Conservation (phyloP, 1,140 invertebrate species). For the Drosophila elegans region DNA sequence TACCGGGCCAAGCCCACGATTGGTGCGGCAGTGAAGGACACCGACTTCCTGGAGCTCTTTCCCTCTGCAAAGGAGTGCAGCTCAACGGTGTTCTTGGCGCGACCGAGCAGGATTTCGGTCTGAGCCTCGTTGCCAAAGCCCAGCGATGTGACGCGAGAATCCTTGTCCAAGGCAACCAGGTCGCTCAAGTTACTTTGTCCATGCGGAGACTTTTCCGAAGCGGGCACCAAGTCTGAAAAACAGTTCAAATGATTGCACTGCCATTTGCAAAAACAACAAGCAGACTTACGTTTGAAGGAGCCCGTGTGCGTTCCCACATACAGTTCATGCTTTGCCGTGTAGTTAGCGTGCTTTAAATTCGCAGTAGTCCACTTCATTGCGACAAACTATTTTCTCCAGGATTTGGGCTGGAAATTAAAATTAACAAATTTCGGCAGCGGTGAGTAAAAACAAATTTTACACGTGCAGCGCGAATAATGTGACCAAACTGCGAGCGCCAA, state of each 20-base stretch:
- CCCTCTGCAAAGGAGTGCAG: slow-evolving; percentile 44
- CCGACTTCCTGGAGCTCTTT: slow-evolving; percentile 17
- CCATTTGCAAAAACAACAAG: not conserved
- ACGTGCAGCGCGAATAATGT: slow-evolving; percentile 60
- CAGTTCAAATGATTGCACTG: not conserved
- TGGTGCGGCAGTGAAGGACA: slow-evolving; percentile 54
- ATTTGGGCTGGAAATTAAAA: not conserved
- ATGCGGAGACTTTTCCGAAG: slow-evolving; percentile 65
- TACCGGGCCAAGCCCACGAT: slow-evolving; percentile 75
- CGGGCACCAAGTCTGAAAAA: slow-evolving; percentile 63
- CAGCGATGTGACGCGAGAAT: slow-evolving; percentile 88
- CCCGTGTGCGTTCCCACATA: slow-evolving; percentile 84
- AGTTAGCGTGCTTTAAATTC: slow-evolving; percentile 75
- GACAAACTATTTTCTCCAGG: not conserved
- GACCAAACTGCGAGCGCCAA: not conserved
- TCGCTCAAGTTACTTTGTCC: slow-evolving; percentile 85
- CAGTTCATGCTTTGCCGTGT: slow-evolving; percentile 76
- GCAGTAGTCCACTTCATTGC: slow-evolving; percentile 83
- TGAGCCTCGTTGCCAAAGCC: slow-evolving; percentile 89
- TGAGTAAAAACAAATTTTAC: slow-evolving; percentile 56
- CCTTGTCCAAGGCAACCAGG: slow-evolving; percentile 85
- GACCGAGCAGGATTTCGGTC: slow-evolving; percentile 88
- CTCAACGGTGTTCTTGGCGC: slow-evolving; percentile 64
- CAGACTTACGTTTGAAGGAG: slow-evolving; percentile 80
- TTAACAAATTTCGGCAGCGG: not conserved